These are phyloP conservation scores for Whitmania pigra DNA, from an alignment of 1,140 invertebrate genomes.

Conservation along the genomic window DNA sequence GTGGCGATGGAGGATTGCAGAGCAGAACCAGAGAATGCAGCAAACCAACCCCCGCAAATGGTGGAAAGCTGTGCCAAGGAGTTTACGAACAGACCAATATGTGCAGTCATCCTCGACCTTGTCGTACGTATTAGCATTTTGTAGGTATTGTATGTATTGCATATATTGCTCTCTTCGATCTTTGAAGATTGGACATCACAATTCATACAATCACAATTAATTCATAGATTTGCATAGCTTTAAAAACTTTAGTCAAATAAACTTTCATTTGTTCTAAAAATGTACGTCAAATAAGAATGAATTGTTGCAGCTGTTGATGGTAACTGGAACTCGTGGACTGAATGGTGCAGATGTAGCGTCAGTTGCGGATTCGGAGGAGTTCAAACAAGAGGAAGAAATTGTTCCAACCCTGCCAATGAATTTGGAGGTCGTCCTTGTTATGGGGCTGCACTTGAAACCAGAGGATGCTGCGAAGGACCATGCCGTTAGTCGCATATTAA, in stretches of 20 bases:
- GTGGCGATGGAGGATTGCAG: conserved; percentile 23
- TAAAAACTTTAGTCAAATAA: no score
- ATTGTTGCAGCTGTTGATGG: background rate
- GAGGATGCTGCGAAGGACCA: conserved; percentile 15
- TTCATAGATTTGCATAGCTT: no score
- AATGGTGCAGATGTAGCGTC: conserved; percentile 12
- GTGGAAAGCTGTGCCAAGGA: conserved; percentile 16
- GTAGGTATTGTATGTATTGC: no score
- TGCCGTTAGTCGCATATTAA: conserved; percentile 6
- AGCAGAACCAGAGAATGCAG: conserved; percentile 18
- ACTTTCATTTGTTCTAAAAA: no score
- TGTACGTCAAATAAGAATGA: no score
- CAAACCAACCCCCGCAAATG: conserved; percentile 18
- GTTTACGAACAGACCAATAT: background rate
- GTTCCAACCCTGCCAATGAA: conserved; percentile 35
- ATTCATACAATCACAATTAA: no score
- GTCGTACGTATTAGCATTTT: conserved; percentile 15
- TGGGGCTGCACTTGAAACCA: conserved; percentile 17
- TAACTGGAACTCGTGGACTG: conserved; percentile 1
- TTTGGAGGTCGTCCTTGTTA: conserved; percentile 26
- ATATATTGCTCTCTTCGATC: no score
- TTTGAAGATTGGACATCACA: no score
- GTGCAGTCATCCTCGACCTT: background rate
- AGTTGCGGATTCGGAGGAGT: conserved; percentile 8
- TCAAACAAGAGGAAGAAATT: conserved; percentile 41